These are phyloP conservation scores for Salminus brasiliensis DNA, from an alignment of 2,113 vertebrate species.

Conservation along the genomic window DNA sequence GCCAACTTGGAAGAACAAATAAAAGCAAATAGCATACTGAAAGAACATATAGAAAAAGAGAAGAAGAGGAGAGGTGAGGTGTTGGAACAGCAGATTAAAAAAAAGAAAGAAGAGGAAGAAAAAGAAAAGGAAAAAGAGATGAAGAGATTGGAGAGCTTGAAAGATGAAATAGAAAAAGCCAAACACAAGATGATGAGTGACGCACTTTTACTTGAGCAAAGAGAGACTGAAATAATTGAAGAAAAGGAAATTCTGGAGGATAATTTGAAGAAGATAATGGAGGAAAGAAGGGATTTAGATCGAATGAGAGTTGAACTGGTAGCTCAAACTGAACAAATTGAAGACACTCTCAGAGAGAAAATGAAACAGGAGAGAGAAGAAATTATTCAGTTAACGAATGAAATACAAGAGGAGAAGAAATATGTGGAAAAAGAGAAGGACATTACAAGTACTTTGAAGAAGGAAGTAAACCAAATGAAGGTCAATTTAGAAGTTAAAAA, in stretches of 20 bases:
- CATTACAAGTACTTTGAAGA: no score
- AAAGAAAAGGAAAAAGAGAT: neutral
- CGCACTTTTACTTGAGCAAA: no score
- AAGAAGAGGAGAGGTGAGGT: constrained; percentile 6
- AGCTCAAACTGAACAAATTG: neutral
- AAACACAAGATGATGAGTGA: no score
- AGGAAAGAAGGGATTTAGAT: neutral
- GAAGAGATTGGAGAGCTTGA: neutral
- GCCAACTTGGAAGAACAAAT: constrained; percentile 17
- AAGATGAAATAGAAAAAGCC: no score
- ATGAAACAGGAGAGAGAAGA: constrained; percentile 36
- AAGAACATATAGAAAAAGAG: constrained; percentile 48
- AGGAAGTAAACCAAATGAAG: neutral
- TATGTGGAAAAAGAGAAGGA: no score
- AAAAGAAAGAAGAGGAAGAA: constrained; percentile 11
- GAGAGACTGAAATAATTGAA: no score
- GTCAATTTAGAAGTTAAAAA: neutral
- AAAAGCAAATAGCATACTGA: constrained; percentile 17
- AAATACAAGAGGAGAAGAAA: no score
- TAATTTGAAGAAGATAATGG: neutral
- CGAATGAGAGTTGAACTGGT: neutral
- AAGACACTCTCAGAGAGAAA: constrained; percentile 36
- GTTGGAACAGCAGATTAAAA: neutral
- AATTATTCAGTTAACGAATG: no score
- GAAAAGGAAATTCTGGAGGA: neutral